phyloP scores from a whole-genome alignment of 2,888 invertebrate species.

The Rhagonycha lutea region DNA sequence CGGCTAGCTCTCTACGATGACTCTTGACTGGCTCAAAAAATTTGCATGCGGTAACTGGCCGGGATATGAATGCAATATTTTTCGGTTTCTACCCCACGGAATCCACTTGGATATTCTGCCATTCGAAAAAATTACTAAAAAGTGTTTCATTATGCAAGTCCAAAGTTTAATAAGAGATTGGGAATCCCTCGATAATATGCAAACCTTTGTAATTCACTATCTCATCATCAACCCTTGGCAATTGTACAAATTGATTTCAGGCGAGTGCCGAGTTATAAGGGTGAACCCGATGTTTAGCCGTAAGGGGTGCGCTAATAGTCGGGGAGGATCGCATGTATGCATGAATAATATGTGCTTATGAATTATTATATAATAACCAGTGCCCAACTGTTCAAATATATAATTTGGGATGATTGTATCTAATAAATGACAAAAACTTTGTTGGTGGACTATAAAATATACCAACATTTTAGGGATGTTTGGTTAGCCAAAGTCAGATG shows the following conservation, averaged over 20 bases:
- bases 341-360: slow-evolving; percentile 40
- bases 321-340: slow-evolving; percentile 35
- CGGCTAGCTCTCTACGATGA: slow-evolving; percentile 34
- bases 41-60: slow-evolving; percentile 53
- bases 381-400: slow-evolving; percentile 22
- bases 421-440: not conserved
- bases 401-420: not conserved
- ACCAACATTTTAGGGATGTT: slow-evolving; percentile 27
- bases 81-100: not conserved
- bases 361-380: slow-evolving; percentile 48
- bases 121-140: not conserved
- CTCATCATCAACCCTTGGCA: slow-evolving; percentile 44
- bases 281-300: slow-evolving; percentile 37
- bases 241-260: slow-evolving; percentile 52
- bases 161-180: slow-evolving; percentile 12
- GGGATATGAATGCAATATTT: slow-evolving; percentile 24
- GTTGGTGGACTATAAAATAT: slow-evolving; percentile 11
- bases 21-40: slow-evolving; percentile 44
- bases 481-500: slow-evolving; percentile 54
- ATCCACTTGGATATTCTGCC: not conserved
- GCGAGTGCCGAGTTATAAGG: slow-evolving; percentile 31
- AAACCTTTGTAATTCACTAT: slow-evolving; percentile 29
- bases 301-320: slow-evolving; percentile 37
- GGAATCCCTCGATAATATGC: slow-evolving; percentile 26
- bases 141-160: not conserved